These are phyloP conservation scores for Apis florea DNA, from an alignment of 1,140 invertebrate genomes.

Conservation along the genomic window DNA sequence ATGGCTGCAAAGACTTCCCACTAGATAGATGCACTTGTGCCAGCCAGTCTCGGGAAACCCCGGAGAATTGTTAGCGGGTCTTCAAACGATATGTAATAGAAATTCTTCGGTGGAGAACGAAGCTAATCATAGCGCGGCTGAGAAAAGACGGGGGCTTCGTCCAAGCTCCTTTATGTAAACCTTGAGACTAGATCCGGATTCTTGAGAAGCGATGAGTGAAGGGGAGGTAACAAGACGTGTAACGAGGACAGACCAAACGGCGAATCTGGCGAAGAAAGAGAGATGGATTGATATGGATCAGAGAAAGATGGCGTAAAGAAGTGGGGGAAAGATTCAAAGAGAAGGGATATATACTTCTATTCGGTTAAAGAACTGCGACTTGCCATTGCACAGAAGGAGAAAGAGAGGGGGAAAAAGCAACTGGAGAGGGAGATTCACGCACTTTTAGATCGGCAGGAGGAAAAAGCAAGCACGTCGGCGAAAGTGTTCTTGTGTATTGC, in stretches of 20 bases:
- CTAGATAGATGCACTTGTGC: neutral
- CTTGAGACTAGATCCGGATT: constrained; percentile 79
- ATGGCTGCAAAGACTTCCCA: neutral
- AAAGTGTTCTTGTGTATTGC: constrained; percentile 75
- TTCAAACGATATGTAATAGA: constrained; percentile 46
- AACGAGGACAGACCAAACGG: constrained; percentile 32
- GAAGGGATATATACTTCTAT: constrained; percentile 63
- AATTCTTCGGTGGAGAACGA: constrained; percentile 57
- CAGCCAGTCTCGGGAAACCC: constrained; percentile 10
- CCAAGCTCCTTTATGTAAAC: constrained; percentile 77
- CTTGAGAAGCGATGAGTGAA: constrained; percentile 62
- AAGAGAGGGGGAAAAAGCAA: constrained; percentile 16
- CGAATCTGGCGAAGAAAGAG: constrained; percentile 36
- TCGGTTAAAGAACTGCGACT: constrained; percentile 52
- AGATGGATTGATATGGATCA: constrained; percentile 33
- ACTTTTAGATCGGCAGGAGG: constrained; percentile 67
- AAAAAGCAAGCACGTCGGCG: constrained; percentile 73
- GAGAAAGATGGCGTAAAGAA: constrained; percentile 41
- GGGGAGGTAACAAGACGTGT: constrained; percentile 13
- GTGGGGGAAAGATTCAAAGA: constrained; percentile 32
- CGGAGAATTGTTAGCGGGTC: constrained; percentile 34
- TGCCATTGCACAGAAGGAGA: neutral
- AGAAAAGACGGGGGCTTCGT: constrained; percentile 58
- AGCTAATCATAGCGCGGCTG: constrained; percentile 51
- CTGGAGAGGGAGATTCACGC: constrained; percentile 45